phyloP scores from a whole-genome alignment of 2,113 vertebrate species.

The Callaeas wilsoni region DNA sequence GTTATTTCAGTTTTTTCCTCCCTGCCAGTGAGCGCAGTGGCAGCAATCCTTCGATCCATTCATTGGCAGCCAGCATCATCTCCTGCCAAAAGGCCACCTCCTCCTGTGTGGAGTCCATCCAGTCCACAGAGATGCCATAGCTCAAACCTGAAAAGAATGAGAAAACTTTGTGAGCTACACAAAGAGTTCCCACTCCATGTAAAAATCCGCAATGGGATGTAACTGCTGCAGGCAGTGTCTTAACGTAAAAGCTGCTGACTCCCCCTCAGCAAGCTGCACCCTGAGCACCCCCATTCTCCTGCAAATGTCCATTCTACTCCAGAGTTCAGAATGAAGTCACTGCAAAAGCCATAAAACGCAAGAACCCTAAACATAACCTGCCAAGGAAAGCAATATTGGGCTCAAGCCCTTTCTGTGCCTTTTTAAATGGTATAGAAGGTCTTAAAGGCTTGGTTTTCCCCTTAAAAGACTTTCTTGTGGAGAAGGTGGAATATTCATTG shows the following conservation, averaged over 20 bases:
- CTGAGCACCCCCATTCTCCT: not conserved
- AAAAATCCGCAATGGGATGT: not conserved
- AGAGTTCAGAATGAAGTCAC: not conserved
- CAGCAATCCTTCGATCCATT: conserved; percentile 69
- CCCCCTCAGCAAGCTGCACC: not conserved
- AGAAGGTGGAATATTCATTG: not conserved
- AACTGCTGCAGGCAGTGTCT: not conserved
- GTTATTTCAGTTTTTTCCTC: conserved; percentile 56
- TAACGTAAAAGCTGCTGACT: not conserved
- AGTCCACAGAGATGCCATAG: conserved; percentile 71
- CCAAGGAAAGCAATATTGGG: not conserved
- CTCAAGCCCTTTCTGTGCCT: not conserved
- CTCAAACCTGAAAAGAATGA: conserved; percentile 45
- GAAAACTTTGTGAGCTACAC: not conserved
- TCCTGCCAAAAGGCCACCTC: conserved; percentile 73
- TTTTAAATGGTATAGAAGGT: not conserved
- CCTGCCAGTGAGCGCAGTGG: conserved; percentile 59
- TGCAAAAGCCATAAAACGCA: not conserved
- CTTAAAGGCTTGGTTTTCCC: not conserved
- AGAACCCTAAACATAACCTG: not conserved
- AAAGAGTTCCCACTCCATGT: not conserved
- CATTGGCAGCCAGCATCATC: conserved; percentile 67
- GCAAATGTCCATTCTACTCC: not conserved
- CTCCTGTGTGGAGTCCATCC: conserved; percentile 73
- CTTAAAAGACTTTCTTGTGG: not conserved